Conservation (phyloP, 2,888 invertebrate species). For the Clivina fossor region DNA sequence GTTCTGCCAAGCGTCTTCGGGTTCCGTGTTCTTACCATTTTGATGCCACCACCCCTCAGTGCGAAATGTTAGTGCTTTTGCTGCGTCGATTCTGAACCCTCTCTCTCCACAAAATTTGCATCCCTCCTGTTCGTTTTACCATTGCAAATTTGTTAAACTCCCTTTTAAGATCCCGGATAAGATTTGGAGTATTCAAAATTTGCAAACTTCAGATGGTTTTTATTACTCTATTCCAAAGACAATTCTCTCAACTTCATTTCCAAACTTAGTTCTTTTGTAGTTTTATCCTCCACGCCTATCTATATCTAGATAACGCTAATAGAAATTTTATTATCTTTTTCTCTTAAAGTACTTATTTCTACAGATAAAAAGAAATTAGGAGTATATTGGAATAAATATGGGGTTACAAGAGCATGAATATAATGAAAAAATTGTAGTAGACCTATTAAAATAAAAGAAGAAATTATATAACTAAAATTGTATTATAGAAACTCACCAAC, state of each 20-base stretch:
- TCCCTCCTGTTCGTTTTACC: conserved; percentile 24
- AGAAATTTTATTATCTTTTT: no score
- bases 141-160: conserved; percentile 35
- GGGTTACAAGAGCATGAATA: no score
- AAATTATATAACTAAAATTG: no score
- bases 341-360: no score
- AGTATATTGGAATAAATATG: no score
- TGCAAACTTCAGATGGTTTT: conserved; percentile 30
- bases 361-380: no score
- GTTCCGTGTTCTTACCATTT: no score
- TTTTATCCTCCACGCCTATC: neutral
- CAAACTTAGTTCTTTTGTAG: conserved; percentile 12
- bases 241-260: conserved; percentile 11
- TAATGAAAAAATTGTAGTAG: no score
- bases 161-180: conserved; percentile 33
- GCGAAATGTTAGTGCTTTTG: no score
- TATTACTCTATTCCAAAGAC: conserved; percentile 14
- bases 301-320: neutral
- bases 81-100: conserved; percentile 22
- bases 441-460: no score
- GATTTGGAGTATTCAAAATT: conserved; percentile 30
- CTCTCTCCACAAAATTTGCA: conserved; percentile 23
- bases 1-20: conserved; percentile 4
- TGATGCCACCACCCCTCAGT: no score
- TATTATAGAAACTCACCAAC: no score